These are phyloP conservation scores for Polyodon spathula DNA, from an alignment of 2,113 vertebrate genomes.

Conservation along the genomic window DNA sequence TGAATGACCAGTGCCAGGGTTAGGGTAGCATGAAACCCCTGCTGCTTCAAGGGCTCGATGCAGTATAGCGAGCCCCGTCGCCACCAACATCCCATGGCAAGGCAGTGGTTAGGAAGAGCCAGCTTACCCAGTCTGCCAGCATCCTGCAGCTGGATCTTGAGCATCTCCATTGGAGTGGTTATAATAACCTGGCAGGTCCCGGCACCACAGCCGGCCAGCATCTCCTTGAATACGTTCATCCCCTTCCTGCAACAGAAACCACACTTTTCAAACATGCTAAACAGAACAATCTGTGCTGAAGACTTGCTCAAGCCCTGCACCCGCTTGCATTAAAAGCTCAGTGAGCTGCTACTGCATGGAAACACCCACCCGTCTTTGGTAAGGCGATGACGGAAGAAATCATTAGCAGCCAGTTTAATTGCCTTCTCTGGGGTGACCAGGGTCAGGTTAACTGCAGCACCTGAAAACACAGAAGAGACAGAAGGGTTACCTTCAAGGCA, in stretches of 20 bases:
- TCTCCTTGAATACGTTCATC: slow-evolving; percentile 61
- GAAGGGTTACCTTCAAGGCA: neutral
- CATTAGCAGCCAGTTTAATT: slow-evolving; percentile 66
- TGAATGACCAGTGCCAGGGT: too few relatives aligned
- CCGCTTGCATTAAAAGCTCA: neutral
- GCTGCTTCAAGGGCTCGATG: too few relatives aligned
- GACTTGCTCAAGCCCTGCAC: neutral
- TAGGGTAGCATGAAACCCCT: too few relatives aligned
- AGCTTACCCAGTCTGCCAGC: slow-evolving; percentile 62
- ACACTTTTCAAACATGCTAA: neutral
- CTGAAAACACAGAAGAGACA: slow-evolving; percentile 31
- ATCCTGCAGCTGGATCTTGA: slow-evolving; percentile 73
- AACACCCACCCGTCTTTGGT: slow-evolving; percentile 60
- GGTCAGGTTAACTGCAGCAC: slow-evolving; percentile 64
- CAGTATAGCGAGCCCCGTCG: too few relatives aligned
- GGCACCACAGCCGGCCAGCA: slow-evolving; percentile 70
- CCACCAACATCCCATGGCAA: too few relatives aligned
- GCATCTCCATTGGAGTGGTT: slow-evolving; percentile 75
- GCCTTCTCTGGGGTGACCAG: slow-evolving; percentile 69
- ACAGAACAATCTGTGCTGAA: neutral
- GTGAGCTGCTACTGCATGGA: too few relatives aligned
- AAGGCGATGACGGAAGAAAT: slow-evolving; percentile 60
- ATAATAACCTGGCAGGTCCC: slow-evolving; percentile 67
- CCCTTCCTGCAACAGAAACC: slow-evolving; percentile 34
- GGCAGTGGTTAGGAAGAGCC: neutral